Base-by-base conservation (phyloP, 2,113 vertebrate genomes). In the Seriola dumerili region DNA sequence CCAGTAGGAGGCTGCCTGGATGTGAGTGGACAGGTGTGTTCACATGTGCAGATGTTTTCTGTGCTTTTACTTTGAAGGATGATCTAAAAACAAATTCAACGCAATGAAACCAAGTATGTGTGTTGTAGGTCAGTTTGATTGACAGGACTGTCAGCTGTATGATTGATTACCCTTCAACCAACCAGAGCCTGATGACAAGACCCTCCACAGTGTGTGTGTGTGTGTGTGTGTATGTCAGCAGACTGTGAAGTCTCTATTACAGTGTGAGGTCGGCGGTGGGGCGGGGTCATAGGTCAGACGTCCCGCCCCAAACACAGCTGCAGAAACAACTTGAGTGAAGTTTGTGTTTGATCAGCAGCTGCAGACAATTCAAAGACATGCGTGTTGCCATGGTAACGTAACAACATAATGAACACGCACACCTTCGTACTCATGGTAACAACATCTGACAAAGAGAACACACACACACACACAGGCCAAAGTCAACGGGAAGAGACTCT, bases 151-250 rank as follows among this genome's bases (percentile, higher is more conserved):
- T 72, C 84, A 73, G 74, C 69, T 64, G 40, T 23, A 16, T 86
- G 84, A 86, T 86, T 81, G 68, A 81, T 78, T 69, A 81, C 57
- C 69, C 63, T 76, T 52, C 55, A 62, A 59, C 50, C 64, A 80
- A 40, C 32, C 71, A 65, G 8, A 80, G 65, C 40, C 66, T 44
- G 68, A 59, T 2, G 3, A 14, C 8, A n/a, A 3, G 74, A 57
- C 48, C 72, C 68, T 23, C 75, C 57, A 57, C 61, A 40, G 50
- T 10, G 40, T 36, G 57, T 40, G 61, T 81, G 44, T 54, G 48
- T 44, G 34, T 68, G 63, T 63, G 58, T 80, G 72, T 71, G 73
- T 77, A 42, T 72, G 68, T 78, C 61, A 72, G 74, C 74, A 67
- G 59, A 72, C 52, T 83, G 81, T 80, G 71, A 84, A 8, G 54